Evolutionary conservation across 2,113 vertebrate genomes (phyloP).

Genomic region (Dasypus novemcinctus): DNA sequence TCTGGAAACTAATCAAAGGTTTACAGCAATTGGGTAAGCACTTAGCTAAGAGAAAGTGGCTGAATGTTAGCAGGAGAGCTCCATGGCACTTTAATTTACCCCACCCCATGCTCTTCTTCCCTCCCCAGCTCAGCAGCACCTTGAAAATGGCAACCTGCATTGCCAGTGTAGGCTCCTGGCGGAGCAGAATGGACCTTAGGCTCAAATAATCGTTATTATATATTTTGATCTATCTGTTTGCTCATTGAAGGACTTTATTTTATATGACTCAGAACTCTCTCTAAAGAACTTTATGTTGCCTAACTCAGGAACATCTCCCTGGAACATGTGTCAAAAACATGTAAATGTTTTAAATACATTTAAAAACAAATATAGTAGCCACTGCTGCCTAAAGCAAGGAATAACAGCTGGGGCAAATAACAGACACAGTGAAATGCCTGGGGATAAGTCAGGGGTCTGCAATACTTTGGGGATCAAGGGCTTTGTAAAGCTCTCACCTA

Average conservation of each 20-base stretch:
- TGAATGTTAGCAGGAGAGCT: background rate
- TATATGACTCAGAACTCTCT: background rate
- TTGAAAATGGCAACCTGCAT: background rate
- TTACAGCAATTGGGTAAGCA: background rate
- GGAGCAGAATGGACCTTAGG: background rate
- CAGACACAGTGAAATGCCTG: background rate
- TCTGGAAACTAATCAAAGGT: background rate
- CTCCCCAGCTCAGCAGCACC: background rate
- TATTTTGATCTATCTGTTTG: background rate
- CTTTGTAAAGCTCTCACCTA: background rate
- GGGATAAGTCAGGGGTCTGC: background rate
- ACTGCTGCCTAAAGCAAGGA: background rate
- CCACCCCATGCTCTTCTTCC: rapidly evolving
- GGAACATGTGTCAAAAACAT: background rate
- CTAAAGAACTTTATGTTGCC: background rate
- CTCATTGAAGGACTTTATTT: background rate
- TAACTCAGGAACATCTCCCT: background rate
- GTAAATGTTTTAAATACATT: background rate
- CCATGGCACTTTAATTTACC: background rate
- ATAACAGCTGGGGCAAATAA: too few relatives aligned
- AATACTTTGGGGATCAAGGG: background rate
- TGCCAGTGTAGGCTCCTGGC: background rate
- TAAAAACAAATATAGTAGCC: background rate
- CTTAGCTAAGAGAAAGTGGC: background rate
- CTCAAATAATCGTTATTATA: background rate